phyloP scores from a whole-genome alignment of 2,113 vertebrate species.

The Callionymus lyra region DNA sequence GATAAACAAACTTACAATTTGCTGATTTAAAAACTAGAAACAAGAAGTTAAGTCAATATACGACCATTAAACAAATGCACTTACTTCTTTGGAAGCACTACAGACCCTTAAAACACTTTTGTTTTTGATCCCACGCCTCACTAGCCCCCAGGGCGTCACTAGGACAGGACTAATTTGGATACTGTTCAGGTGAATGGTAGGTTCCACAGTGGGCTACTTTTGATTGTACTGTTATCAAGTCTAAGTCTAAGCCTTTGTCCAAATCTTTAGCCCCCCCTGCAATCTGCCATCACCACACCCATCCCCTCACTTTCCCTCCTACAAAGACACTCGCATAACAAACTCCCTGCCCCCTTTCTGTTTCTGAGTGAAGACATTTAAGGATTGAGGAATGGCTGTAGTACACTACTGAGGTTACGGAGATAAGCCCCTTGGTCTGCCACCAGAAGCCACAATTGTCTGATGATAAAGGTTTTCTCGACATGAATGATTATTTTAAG shows the following conservation, averaged over 20 bases:
- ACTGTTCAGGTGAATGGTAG: background rate
- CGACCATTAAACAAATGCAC: too few species aligned
- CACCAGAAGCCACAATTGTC: slow-evolving; percentile 7
- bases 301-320: slow-evolving; percentile 6
- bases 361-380: slow-evolving; percentile 10
- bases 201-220: background rate
- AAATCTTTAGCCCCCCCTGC: slow-evolving; percentile 1
- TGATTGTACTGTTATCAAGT: background rate
- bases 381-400: slow-evolving; percentile 12
- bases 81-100: too few species aligned
- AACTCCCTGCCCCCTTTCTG: background rate
- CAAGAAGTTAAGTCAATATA: too few species aligned
- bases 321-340: slow-evolving; percentile 14
- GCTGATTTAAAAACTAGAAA: too few species aligned
- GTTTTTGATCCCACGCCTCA: too few species aligned
- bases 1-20: too few species aligned
- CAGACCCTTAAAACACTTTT: too few species aligned
- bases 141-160: too few species aligned
- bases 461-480: slow-evolving; percentile 7
- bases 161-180: too few species aligned
- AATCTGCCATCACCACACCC: slow-evolving; percentile 15
- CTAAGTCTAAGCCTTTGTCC: background rate
- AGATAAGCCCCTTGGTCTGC: slow-evolving; percentile 4
- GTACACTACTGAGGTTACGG: slow-evolving; percentile 11
- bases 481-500: slow-evolving; percentile 25